phyloP scores from a whole-genome alignment of 2,113 vertebrate genomes.

The Ginglymostoma cirratum region DNA sequence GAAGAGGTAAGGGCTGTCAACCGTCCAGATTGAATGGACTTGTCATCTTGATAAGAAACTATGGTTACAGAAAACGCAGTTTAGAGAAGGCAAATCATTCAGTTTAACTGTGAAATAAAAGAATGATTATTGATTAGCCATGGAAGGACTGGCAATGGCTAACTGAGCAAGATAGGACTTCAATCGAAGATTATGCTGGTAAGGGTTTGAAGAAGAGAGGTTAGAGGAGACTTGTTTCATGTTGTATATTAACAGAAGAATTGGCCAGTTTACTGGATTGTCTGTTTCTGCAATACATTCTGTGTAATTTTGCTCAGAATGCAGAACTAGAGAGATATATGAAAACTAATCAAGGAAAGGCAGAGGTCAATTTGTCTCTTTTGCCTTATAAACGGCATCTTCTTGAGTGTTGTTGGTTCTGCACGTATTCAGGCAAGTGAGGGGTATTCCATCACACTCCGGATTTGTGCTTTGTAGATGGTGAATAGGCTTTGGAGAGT shows the following conservation, averaged over 20 bases:
- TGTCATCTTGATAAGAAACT: not conserved
- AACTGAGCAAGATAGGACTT: not conserved
- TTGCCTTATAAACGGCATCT: not conserved
- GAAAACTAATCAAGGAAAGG: not conserved
- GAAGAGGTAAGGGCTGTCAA: not conserved
- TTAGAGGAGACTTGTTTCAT: not conserved
- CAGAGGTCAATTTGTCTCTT: not conserved
- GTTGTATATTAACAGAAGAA: not conserved
- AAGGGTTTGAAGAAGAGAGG: not conserved
- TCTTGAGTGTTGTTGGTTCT: too few species aligned
- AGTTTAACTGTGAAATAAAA: not conserved
- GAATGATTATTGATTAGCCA: not conserved
- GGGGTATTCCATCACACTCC: too few species aligned
- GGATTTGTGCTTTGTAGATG: too few species aligned
- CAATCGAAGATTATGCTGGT: not conserved
- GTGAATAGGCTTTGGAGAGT: too few species aligned
- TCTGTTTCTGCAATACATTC: not conserved
- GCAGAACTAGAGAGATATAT: not conserved
- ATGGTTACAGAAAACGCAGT: not conserved
- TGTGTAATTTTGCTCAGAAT: not conserved
- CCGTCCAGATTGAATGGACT: not conserved
- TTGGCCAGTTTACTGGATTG: not conserved
- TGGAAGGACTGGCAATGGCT: not conserved
- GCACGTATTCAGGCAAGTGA: too few species aligned
- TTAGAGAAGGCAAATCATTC: not conserved